Conservation (phyloP, 1,140 invertebrate species). For the Teleogryllus occipitalis region DNA sequence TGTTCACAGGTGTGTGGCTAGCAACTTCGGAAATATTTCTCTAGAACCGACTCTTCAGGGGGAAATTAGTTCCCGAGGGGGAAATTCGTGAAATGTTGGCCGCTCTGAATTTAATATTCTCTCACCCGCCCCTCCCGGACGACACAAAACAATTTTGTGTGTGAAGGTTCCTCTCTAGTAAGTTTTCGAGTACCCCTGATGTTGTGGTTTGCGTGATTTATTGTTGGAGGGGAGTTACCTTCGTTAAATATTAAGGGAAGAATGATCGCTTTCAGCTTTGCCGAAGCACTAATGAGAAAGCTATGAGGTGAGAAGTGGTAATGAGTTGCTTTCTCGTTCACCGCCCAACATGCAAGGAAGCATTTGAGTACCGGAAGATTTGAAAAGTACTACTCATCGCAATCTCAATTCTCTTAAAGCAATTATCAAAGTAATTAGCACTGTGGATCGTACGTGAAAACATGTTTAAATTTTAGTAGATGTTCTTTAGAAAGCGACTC, state of each 20-base stretch:
- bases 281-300: neutral
- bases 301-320: no score
- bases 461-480: no score
- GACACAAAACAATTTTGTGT: neutral
- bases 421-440: no score
- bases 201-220: neutral
- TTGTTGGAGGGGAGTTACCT: neutral
- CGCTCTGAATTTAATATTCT: neutral
- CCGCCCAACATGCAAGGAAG: no score
- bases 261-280: neutral
- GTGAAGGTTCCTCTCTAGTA: neutral
- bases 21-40: neutral
- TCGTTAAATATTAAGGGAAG: neutral
- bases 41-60: neutral
- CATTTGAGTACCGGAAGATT: no score
- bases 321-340: no score
- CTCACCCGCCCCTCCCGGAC: neutral
- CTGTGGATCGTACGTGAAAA: no score
- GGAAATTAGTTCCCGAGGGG: neutral
- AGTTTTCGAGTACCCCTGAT: neutral
- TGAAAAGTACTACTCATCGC: no score
- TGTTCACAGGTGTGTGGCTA: neutral
- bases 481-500: no score
- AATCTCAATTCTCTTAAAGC: no score
- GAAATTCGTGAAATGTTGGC: neutral